phyloP scores from a whole-genome alignment of 2,888 invertebrate species.

The Synanthedon formicaeformis region DNA sequence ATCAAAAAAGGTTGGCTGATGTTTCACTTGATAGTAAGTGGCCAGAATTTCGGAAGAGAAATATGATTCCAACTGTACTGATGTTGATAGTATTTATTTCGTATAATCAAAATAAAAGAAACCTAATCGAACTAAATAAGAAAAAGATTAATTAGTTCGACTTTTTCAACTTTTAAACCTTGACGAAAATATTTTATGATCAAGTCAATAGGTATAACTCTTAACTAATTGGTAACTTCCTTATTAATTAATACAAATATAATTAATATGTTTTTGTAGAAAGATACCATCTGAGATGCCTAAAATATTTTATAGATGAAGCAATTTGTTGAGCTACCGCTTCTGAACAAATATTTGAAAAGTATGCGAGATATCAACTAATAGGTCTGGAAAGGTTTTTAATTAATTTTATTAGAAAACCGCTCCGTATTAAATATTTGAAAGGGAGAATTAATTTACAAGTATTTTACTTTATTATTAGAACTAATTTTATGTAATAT shows the following conservation, averaged over 20 bases:
- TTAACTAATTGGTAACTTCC: conserved; percentile 42
- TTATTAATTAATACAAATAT: conserved; percentile 37
- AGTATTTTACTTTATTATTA: too few relatives aligned
- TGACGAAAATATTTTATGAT: background rate
- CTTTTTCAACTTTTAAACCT: too few relatives aligned
- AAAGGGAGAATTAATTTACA: background rate
- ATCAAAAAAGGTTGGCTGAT: too few relatives aligned
- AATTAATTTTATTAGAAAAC: conserved; percentile 26
- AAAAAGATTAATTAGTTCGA: too few relatives aligned
- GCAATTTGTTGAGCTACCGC: conserved; percentile 48
- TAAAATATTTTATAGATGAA: conserved; percentile 42
- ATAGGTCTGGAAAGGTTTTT: conserved; percentile 33
- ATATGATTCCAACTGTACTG: too few relatives aligned
- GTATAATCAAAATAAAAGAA: too few relatives aligned
- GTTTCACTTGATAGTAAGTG: too few relatives aligned
- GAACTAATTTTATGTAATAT: too few relatives aligned
- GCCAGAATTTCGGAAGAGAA: too few relatives aligned
- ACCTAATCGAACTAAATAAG: too few relatives aligned
- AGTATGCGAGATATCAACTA: conserved; percentile 28
- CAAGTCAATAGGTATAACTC: background rate
- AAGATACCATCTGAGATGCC: conserved; percentile 39
- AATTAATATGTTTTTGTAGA: conserved; percentile 47
- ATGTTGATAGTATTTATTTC: too few relatives aligned
- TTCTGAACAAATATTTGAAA: conserved; percentile 29
- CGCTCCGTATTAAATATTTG: background rate